Evolutionary conservation across 2,113 vertebrate genomes (phyloP), one percentile per base, ranked within the genome.

Genomic region (Cryptomyrus ogoouensis): DNA sequence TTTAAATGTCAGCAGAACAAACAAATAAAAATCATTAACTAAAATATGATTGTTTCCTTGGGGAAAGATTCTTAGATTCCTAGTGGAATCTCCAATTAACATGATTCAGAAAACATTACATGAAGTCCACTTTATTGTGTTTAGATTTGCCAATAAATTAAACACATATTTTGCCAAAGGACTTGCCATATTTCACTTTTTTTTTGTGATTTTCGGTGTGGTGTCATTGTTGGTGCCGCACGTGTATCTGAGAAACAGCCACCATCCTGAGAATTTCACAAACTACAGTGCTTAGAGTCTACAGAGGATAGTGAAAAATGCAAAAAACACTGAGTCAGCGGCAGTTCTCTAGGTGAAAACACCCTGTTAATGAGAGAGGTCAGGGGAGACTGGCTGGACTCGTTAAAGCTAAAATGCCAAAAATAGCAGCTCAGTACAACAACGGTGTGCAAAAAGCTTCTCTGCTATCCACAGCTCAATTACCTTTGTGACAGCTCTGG

Each of bases 401-500:
- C 9, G 27, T 35, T 74, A 74, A 74, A 35, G 66, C 66, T 35
- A 35, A 27, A 74, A 35, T 12, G n/a, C 10, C 66, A 74, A 74
- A 74, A 74, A 35, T 74, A 35, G n/a, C 66, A 74, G 66, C 66
- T 27, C 66, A 74, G 66, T 35, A n/a, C 21, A n/a, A 62, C 56
- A n/a, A n/a, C 24, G 56, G 56, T 62, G 56, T 62, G 56, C 56
- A 62, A 62, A 9, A 62, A 62, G 56, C 90, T 90, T 89, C 89
- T 83, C 89, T 86, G 56, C 88, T 90, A 90, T 89, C 91, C 90
- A 80, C 88, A 83, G 31, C 66, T 74, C 27, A 35, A 27, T n/a
- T 35, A 31, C n/a, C 4, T 35, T 74, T 74, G 12, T 5, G 13
- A n/a, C n/a, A n/a, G 4, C 66, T 74, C 24, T n/a, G 56, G 24